phyloP scores from a whole-genome alignment of 2,113 vertebrate species.

The Apeltes quadracus region DNA sequence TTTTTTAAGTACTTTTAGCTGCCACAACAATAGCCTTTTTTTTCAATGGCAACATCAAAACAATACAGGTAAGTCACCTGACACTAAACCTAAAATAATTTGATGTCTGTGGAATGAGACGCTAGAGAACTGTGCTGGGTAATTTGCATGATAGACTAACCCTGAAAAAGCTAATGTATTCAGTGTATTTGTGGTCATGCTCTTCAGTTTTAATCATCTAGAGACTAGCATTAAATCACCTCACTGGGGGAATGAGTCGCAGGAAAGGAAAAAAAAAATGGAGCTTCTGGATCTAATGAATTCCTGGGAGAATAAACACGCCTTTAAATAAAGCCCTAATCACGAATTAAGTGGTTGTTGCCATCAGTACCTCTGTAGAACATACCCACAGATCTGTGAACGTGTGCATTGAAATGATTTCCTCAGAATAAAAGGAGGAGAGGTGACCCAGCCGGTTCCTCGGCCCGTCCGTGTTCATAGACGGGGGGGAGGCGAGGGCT shows the following conservation, averaged over 20 bases:
- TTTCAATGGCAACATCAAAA: constrained; percentile 41
- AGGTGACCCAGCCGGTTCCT: constrained; percentile 64
- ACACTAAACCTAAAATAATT: constrained; percentile 76
- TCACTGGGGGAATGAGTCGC: constrained; percentile 83
- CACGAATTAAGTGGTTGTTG: constrained; percentile 85
- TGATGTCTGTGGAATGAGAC: constrained; percentile 70
- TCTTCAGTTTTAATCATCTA: constrained; percentile 84
- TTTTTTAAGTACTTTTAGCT: constrained; percentile 54
- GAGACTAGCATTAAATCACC: constrained; percentile 86
- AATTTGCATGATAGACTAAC: constrained; percentile 85
- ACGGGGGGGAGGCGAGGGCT: constrained; percentile 70
- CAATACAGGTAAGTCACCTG: constrained; percentile 72
- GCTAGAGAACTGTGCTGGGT: constrained; percentile 73
- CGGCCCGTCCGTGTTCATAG: constrained; percentile 59
- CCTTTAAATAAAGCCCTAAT: constrained; percentile 84
- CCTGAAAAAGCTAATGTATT: constrained; percentile 81
- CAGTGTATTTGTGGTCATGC: constrained; percentile 85
- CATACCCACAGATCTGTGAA: constrained; percentile 69
- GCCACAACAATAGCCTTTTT: constrained; percentile 46
- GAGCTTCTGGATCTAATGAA: constrained; percentile 85
- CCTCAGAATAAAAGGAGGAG: constrained; percentile 54
- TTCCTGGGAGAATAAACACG: constrained; percentile 85
- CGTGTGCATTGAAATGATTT: constrained; percentile 70
- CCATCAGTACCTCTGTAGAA: constrained; percentile 80
- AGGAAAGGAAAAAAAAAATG: constrained; percentile 75